A percentile compares a stretch with the other conserved stretches of the same genome.
phyloP scores from a whole-genome alignment of 2,113 vertebrate species.

The Eira barbara region DNA sequence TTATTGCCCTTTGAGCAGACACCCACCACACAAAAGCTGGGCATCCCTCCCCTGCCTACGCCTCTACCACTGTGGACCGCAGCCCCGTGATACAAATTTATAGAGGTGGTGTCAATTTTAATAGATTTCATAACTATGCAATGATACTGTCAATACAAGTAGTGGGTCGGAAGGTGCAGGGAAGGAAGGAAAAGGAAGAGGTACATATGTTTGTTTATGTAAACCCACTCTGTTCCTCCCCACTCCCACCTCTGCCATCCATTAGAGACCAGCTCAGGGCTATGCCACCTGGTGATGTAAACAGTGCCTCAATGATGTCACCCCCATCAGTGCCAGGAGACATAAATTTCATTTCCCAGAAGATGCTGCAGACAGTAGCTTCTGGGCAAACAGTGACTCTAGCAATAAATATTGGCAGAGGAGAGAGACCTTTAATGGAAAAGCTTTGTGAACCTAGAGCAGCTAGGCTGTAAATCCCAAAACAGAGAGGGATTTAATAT shows the following conservation, averaged over 20 bases:
- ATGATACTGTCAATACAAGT: not conserved
- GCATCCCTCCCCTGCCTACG: not conserved
- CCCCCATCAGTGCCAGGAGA: slow-evolving; percentile 45
- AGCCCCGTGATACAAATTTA: not conserved
- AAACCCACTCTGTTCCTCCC: not conserved
- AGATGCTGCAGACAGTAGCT: slow-evolving; percentile 70
- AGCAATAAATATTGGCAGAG: slow-evolving; percentile 76
- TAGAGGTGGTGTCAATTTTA: not conserved
- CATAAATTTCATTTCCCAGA: slow-evolving; percentile 76
- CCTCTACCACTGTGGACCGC: not conserved
- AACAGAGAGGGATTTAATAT: slow-evolving; percentile 25
- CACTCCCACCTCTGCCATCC: not conserved
- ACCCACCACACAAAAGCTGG: not conserved
- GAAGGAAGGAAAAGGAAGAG: not conserved
- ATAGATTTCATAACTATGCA: not conserved
- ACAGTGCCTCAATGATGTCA: slow-evolving; percentile 58
- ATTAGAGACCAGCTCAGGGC: not conserved
- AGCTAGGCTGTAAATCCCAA: slow-evolving; percentile 47
- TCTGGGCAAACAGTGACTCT: slow-evolving; percentile 72
- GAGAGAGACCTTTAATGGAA: slow-evolving; percentile 58
- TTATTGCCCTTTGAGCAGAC: not conserved
- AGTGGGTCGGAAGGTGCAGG: not conserved
- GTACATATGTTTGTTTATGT: not conserved
- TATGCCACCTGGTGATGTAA: not conserved
- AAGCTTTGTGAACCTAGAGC: slow-evolving; percentile 38